Evolutionary conservation across 2,888 invertebrate species (phyloP).

Genomic region (Thera obeliscata): DNA sequence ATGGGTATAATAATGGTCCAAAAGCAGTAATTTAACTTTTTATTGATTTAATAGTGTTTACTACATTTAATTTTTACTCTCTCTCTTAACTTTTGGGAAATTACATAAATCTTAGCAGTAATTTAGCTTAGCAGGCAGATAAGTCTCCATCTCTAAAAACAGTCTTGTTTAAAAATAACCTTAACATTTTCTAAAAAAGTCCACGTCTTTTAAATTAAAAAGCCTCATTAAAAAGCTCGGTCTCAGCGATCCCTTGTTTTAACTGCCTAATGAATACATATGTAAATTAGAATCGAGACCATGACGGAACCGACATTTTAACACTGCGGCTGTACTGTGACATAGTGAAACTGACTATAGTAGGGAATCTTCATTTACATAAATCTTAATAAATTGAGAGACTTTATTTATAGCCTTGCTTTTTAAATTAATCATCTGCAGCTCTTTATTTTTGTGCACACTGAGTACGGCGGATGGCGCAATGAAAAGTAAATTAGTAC

Average conservation of each 20-base stretch:
- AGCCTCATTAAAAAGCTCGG: conserved; percentile 16
- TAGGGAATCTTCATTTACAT: neutral
- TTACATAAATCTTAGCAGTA: too few relatives aligned
- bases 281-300: conserved; percentile 28
- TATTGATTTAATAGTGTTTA: too few relatives aligned
- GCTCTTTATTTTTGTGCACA: too few relatives aligned
- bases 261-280: conserved; percentile 25
- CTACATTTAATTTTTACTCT: too few relatives aligned
- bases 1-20: too few relatives aligned
- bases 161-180: neutral
- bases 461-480: too few relatives aligned
- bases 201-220: conserved; percentile 10
- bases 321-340: conserved; percentile 1
- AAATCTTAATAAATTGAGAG: neutral
- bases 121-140: too few relatives aligned
- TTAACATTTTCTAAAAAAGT: conserved; percentile 4
- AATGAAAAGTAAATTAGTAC: too few relatives aligned
- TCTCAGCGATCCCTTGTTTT: conserved; percentile 17
- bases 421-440: neutral
- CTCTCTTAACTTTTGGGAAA: too few relatives aligned
- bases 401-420: neutral
- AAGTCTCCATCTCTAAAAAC: neutral
- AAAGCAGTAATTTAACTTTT: too few relatives aligned
- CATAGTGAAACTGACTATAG: conserved; percentile 7
- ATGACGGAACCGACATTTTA: conserved; percentile 27